Evolutionary conservation across 2,113 vertebrate species (phyloP).

Genomic region (Spilogale gracilis): DNA sequence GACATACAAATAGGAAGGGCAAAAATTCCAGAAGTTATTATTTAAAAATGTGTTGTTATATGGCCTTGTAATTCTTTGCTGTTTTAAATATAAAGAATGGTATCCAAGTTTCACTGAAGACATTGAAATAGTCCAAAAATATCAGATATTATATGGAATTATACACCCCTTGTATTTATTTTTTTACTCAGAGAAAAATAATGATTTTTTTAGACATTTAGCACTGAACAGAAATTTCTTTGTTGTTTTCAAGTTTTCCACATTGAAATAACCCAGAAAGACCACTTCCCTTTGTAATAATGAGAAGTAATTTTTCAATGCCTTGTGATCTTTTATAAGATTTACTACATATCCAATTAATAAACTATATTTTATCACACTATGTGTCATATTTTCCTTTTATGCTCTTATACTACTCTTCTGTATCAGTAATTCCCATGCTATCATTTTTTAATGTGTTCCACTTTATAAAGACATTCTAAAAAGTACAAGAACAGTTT

Average conservation of each 20-base stretch:
- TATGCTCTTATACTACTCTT: background rate
- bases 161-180: background rate
- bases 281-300: background rate
- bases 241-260: conserved; percentile 7
- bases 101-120: background rate
- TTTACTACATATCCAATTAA: background rate
- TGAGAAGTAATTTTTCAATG: conserved; percentile 36
- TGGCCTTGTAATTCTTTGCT: background rate
- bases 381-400: background rate
- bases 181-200: conserved; percentile 24
- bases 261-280: conserved; percentile 23
- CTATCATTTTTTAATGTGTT: background rate
- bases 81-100: conserved; percentile 17
- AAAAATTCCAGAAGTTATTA: background rate
- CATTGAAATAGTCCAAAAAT: background rate
- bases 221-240: background rate
- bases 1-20: background rate
- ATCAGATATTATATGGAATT: background rate
- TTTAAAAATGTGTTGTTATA: conserved; percentile 4
- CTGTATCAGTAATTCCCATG: background rate
- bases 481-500: background rate
- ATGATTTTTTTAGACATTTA: background rate
- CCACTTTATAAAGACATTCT: background rate
- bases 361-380: background rate
- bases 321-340: background rate